A percentile compares a stretch with the other conserved stretches of the same genome.
Conservation (phyloP, 2,113 vertebrate species). For the Tor tambroides region DNA sequence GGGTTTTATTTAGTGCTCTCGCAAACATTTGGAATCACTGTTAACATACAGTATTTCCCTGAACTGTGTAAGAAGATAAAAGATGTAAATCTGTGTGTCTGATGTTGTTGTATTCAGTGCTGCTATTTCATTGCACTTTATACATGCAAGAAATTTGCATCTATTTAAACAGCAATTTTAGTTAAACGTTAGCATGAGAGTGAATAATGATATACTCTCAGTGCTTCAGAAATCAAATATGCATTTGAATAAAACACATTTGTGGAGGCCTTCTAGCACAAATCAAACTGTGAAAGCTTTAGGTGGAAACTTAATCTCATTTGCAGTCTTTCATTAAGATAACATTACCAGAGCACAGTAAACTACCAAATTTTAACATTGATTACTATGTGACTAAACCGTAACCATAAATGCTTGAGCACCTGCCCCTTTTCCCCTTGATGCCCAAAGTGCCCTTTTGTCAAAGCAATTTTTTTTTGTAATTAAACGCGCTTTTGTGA, state of each 20-base stretch:
- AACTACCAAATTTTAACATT: neutral
- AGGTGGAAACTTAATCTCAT: neutral
- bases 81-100: neutral
- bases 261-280: neutral
- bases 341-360: neutral
- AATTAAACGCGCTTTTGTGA: too few species aligned
- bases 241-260: neutral
- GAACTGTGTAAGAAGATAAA: neutral
- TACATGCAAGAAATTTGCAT: neutral
- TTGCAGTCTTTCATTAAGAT: neutral
- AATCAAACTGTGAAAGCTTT: neutral
- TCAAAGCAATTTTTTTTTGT: too few species aligned
- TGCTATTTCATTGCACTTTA: neutral
- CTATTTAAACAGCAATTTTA: neutral
- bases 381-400: conserved; percentile 25
- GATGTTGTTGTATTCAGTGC: neutral
- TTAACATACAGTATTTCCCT: neutral
- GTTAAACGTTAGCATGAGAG: neutral
- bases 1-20: conserved; percentile 56
- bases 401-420: too few species aligned
- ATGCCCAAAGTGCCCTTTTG: too few species aligned
- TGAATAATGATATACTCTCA: neutral
- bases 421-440: too few species aligned
- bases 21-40: conserved; percentile 62
- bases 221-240: too few species aligned